Evolutionary conservation across 1,140 invertebrate species (phyloP).

Genomic region (Drosophila lacertosa): DNA sequence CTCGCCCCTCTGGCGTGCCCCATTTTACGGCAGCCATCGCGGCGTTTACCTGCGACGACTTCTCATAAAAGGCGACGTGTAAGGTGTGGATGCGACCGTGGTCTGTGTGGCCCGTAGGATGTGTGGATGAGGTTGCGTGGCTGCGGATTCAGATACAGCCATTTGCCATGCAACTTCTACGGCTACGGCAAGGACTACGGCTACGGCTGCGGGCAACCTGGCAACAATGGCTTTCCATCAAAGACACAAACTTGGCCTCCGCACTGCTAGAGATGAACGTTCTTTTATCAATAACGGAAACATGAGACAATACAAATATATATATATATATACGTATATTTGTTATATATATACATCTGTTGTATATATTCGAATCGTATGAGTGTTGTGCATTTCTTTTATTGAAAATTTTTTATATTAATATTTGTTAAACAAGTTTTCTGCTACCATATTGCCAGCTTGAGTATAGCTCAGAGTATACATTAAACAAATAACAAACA

Average conservation of each 20-base stretch:
- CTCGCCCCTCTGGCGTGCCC: constrained; percentile 3
- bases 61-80: not conserved
- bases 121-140: constrained; percentile 32
- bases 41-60: not conserved
- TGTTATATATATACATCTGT: too few relatives aligned
- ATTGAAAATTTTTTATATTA: too few relatives aligned
- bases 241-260: constrained; percentile 70
- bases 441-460: too few relatives aligned
- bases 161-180: constrained; percentile 34
- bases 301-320: too few relatives aligned
- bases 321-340: too few relatives aligned
- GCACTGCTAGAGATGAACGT: too few relatives aligned
- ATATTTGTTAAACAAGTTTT: too few relatives aligned
- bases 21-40: constrained; percentile 54
- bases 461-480: too few relatives aligned
- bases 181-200: constrained; percentile 21
- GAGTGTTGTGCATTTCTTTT: too few relatives aligned
- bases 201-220: constrained; percentile 29
- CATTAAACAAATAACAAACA: too few relatives aligned
- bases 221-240: constrained; percentile 60
- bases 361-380: too few relatives aligned
- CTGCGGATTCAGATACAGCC: constrained; percentile 44
- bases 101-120: constrained; percentile 15
- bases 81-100: constrained; percentile 11
- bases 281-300: too few relatives aligned